A percentile compares a stretch with the other conserved stretches of the same genome.
phyloP scores from a whole-genome alignment of 2,113 vertebrate genomes.

The Larimichthys polyactis region DNA sequence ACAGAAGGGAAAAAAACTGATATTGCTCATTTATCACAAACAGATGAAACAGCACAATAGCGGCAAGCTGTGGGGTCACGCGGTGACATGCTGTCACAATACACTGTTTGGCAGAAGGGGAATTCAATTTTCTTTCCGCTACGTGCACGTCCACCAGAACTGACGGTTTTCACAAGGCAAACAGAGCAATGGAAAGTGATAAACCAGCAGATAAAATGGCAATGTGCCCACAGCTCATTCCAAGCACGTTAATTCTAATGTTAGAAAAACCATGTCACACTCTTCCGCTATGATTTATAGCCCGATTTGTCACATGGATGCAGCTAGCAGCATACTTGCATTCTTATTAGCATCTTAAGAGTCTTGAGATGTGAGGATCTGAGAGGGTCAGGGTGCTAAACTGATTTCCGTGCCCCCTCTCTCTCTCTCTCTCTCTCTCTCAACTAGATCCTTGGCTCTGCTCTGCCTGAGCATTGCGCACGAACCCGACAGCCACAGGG shows the following conservation, averaged over 20 bases:
- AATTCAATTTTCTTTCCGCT: constrained; percentile 70
- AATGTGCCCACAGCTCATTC: constrained; percentile 43
- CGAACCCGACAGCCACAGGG: constrained; percentile 68
- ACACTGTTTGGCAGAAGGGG: constrained; percentile 58
- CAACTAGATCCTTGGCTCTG: constrained; percentile 62
- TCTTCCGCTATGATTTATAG: constrained; percentile 68
- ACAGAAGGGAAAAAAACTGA: constrained; percentile 52
- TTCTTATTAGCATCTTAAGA: constrained; percentile 78
- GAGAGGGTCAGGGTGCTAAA: constrained; percentile 77
- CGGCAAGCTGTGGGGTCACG: constrained; percentile 51
- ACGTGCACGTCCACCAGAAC: constrained; percentile 53
- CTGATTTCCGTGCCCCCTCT: constrained; percentile 70
- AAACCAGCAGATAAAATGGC: constrained; percentile 68
- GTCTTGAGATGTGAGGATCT: constrained; percentile 62
- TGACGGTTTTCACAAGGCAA: constrained; percentile 60
- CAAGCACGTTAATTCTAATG: constrained; percentile 55
- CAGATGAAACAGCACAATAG: constrained; percentile 69
- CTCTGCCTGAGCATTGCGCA: constrained; percentile 62
- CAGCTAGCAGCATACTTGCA: constrained; percentile 65
- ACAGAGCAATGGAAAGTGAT: constrained; percentile 56
- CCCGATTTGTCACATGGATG: constrained; percentile 68
- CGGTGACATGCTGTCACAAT: constrained; percentile 70
- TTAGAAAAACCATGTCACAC: constrained; percentile 65
- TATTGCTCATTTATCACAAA: constrained; percentile 71
- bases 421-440: constrained; percentile 48